Base-by-base conservation (phyloP, 2,797 vertebrate genomes). In the Galaxias olidus region DNA sequence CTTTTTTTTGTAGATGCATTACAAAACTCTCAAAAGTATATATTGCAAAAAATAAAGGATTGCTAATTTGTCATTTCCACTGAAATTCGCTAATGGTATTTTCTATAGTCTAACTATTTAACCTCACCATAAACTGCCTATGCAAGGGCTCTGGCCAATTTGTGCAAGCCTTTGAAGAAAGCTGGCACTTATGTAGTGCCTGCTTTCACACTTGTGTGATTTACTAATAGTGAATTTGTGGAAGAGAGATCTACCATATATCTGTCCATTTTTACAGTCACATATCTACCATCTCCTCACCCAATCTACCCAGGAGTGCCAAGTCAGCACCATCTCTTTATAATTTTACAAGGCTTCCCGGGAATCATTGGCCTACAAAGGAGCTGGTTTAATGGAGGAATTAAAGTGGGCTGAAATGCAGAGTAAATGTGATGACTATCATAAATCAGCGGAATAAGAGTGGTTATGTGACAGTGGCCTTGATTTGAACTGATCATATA, bases 361-460 rank as follows among this genome's bases (percentile, higher is more conserved):
- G 59, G 69, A 82, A 76, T 84, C 63, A 59, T 47, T 40, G 54
- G 55, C 75, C 61, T 51, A 58, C 61, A 50, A 57, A 57, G 49
- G 49, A 73, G 71, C 59, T 65, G 57, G 46, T 75, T 73, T 77
- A 77, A 81, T 74, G 43, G 63, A 43, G 41, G 65, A 75, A 77
- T 74, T 72, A 75, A 74, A 75, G 67, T 15, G 58, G 61, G 55
- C 42, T 77, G 41, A 60, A 68, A 77, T 75, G 74, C 57, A 74
- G 60, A 80, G 52, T 70, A 74, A 82, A 79, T 74, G 55, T 79
- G 81, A 84, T 83, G 82, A 85, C 65, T 81, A 63, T 5, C 72
- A 74, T 76, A 66, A 79, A 78, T 78, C 74, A 74, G 58, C 15
- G 49, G 59, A 69, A 78, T 47, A 59, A 60, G 41, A 69, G 58